phyloP scores from a whole-genome alignment of 2,888 invertebrate genomes.

The Lysandra bellargus region DNA sequence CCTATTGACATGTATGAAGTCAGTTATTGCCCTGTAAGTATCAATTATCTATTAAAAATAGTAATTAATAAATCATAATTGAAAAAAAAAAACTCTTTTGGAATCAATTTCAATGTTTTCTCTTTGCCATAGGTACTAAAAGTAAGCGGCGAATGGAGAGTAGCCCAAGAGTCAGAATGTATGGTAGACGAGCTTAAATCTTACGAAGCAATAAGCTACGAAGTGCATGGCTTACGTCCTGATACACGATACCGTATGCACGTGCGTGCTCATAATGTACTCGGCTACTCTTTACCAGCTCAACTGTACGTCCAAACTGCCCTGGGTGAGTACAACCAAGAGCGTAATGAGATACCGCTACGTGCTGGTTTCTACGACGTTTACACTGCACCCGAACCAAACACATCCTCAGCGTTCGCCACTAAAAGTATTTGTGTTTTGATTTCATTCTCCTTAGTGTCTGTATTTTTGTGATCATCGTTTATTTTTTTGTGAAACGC shows the following conservation, averaged over 20 bases:
- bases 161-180: conserved; percentile 78
- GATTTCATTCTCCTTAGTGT: conserved; percentile 56
- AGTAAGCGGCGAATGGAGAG: conserved; percentile 84
- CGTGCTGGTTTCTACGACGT: conserved; percentile 77
- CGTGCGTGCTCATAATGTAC: conserved; percentile 90
- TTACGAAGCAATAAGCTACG: conserved; percentile 82
- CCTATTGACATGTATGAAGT: conserved; percentile 91
- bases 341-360: conserved; percentile 69
- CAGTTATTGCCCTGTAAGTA: conserved; percentile 88
- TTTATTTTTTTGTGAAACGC: conserved; percentile 31
- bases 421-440: conserved; percentile 56
- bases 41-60: background rate
- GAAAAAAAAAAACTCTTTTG: no score
- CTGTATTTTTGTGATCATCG: conserved; percentile 64
- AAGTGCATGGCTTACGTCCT: conserved; percentile 85
- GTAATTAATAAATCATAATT: no score
- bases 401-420: conserved; percentile 57
- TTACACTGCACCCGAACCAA: conserved; percentile 66
- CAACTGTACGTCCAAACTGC: conserved; percentile 91
- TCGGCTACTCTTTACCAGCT: conserved; percentile 90
- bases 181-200: conserved; percentile 81
- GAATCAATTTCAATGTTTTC: background rate
- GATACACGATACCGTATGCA: conserved; percentile 92
- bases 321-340: conserved; percentile 88
- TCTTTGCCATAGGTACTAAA: conserved; percentile 79